Base-by-base conservation (phyloP, 1,140 invertebrate genomes). In the Alviniconcha marisindica region DNA sequence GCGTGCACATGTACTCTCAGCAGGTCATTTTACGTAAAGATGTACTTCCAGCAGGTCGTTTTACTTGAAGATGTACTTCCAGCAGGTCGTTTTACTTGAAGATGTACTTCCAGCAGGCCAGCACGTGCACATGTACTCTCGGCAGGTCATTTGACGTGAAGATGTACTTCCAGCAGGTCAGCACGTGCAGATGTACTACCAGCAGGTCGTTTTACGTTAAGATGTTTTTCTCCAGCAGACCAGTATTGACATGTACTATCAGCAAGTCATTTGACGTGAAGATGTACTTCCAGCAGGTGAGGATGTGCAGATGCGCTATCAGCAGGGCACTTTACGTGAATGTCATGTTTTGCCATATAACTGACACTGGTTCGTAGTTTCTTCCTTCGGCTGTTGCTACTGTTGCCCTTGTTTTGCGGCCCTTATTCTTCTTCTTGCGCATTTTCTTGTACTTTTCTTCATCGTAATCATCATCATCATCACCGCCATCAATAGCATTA, bases 11-110 rank as follows among this genome's bases (percentile, higher is more conserved):
- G 33, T 60, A 63, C 14, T 21, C 31, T 42, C 21, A 18, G 18
- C 42, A 42, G 5, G 38, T 36, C 1, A 40, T n/a, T n/a, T n/a
- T n/a, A n/a, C n/a, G n/a, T n/a, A n/a, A n/a, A 89, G 63, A 85
- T 89, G 28, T 79, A 88, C 15, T 83, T 84, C 31, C 84, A 87
- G 69, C 86, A 89, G 63, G 85, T 88, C n/a, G n/a, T n/a, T n/a
- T n/a, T n/a, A n/a, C n/a, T n/a, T n/a, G n/a, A n/a, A n/a, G 24
- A n/a, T 54, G n/a, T 51, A 56, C 4, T 4, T 38, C n/a, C 21
- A n/a, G 21, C 60, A 33, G 14, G 38, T 36, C 1, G 14, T 66
- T 15, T 56, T 71, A n/a, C n/a, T 14, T 92, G 42, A 86, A 88
- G 63, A 84, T 88, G 28, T 79, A 88, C 12, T 82, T 84, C 31